Base-by-base conservation (phyloP, 2,113 vertebrate genomes). In the Datnioides undecimradiatus region DNA sequence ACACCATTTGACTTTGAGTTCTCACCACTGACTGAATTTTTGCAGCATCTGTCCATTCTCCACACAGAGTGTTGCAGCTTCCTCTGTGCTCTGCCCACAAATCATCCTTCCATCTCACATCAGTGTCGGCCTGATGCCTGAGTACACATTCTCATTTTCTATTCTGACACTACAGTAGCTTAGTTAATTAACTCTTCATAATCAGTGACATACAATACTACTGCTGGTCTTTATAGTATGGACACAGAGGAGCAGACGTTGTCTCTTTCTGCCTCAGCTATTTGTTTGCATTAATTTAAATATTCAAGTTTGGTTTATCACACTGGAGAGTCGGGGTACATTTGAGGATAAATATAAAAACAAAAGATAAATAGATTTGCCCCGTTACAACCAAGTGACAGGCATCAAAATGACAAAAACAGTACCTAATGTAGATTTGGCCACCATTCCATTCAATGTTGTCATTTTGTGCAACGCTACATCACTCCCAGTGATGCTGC, bases 1-100 rank as follows among this genome's bases (percentile, higher is more conserved):
- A 40, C 46, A 77, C 66, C 48, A 4, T 85, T 76, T 76, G 83
- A 76, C 67, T 80, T 76, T 76, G 83, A 80, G 67, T 60, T 68
- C 62, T 73, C 54, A 33, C 55, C 23, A 2, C 36, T 54, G 29
- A 45, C 67, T 66, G 59, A 29, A 54, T 75, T 79, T 69, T 71
- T 83, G 21, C 38, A 58, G 65, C 76, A 79, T 73, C 54, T 73
- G 76, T 76, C 82, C 72, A 6, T 82, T 67, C 76, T 82, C 33
- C 40, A 38, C 59, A 76, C 54, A 60, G 9, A 45, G 57, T 3
- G 31, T 43, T 23, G 27, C 34, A 41, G 21, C 51, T 71, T 57
- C 52, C 34, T 45, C 73, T 38, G 58, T 16, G 38, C 41, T 55
- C 27, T 43, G 43, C 67, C 75, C 57, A 62, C 13, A 3, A 40